These are phyloP conservation scores for Oscheius sp. DNA, from an alignment of 1,140 invertebrate species.

Conservation along the genomic window DNA sequence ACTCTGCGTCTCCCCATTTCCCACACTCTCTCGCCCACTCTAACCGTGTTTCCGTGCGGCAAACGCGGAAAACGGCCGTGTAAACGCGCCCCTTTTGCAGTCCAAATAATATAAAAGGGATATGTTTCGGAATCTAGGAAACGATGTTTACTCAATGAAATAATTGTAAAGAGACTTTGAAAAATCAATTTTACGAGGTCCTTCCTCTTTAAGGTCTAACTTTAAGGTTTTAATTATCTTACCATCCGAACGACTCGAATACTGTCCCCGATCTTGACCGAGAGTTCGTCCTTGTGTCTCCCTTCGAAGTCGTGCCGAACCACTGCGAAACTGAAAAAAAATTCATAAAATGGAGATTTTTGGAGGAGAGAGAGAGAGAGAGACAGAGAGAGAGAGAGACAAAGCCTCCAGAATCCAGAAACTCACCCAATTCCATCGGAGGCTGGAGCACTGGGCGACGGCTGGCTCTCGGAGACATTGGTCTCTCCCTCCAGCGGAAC, in stretches of 20 bases:
- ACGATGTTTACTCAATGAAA: no score
- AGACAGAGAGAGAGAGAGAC: neutral
- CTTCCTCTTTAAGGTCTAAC: no score
- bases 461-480: neutral
- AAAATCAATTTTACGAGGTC: no score
- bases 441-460: neutral
- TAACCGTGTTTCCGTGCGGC: no score
- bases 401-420: neutral
- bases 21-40: no score
- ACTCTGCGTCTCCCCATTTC: no score
- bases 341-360: neutral
- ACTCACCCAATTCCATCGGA: slow-evolving; percentile 18
- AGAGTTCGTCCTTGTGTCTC: slow-evolving; percentile 48
- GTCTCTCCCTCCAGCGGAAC: neutral
- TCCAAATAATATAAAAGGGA: no score
- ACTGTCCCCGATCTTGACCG: slow-evolving; percentile 47
- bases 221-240: neutral
- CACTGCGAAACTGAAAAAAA: slow-evolving; percentile 40
- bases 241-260: slow-evolving; percentile 33
- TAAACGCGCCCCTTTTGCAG: no score
- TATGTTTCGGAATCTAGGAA: no score
- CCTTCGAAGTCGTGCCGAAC: slow-evolving; percentile 53
- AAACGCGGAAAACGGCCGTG: no score
- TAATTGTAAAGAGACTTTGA: no score
- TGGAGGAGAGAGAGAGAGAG: neutral